Evolutionary conservation across 2,888 invertebrate genomes (phyloP).

Genomic region (Drosophila villosipedis): DNA sequence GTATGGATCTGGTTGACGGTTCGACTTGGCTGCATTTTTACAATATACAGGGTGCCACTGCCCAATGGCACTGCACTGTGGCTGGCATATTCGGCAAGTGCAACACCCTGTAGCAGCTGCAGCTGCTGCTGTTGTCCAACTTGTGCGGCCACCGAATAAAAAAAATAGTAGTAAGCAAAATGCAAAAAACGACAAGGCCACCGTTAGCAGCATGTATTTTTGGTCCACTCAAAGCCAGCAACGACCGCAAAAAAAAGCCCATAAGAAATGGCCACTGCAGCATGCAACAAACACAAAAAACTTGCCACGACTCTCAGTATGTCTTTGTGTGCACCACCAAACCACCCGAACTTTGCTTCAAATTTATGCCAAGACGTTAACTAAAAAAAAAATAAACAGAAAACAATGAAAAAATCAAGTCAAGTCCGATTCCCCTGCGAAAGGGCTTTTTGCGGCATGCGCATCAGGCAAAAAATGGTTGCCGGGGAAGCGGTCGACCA

Average conservation of each 20-base stretch:
- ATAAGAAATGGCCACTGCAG: slow-evolving; percentile 51
- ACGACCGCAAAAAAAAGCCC: slow-evolving; percentile 23
- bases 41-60: slow-evolving; percentile 38
- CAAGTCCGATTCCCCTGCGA: slow-evolving; percentile 58
- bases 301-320: slow-evolving; percentile 42
- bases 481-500: slow-evolving; percentile 79
- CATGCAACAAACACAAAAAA: slow-evolving; percentile 38
- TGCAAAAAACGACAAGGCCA: slow-evolving; percentile 55
- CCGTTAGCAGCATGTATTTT: slow-evolving; percentile 35
- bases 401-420: slow-evolving; percentile 45
- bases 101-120: slow-evolving; percentile 35
- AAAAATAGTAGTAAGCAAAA: slow-evolving; percentile 29
- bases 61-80: neutral
- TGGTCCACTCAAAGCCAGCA: slow-evolving; percentile 59
- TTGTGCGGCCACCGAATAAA: slow-evolving; percentile 38
- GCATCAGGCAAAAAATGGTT: slow-evolving; percentile 74
- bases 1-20: slow-evolving; percentile 22
- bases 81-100: neutral
- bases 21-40: slow-evolving; percentile 45
- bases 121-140: slow-evolving; percentile 23
- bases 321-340: slow-evolving; percentile 37
- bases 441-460: slow-evolving; percentile 61
- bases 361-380: slow-evolving; percentile 59
- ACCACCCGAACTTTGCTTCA: slow-evolving; percentile 37
- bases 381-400: neutral